Percentiles rank a stretch among this genome's conserved stretches.
These are phyloP conservation scores for Nowickia ferox DNA, from an alignment of 2,888 invertebrate species.

Conservation along the genomic window DNA sequence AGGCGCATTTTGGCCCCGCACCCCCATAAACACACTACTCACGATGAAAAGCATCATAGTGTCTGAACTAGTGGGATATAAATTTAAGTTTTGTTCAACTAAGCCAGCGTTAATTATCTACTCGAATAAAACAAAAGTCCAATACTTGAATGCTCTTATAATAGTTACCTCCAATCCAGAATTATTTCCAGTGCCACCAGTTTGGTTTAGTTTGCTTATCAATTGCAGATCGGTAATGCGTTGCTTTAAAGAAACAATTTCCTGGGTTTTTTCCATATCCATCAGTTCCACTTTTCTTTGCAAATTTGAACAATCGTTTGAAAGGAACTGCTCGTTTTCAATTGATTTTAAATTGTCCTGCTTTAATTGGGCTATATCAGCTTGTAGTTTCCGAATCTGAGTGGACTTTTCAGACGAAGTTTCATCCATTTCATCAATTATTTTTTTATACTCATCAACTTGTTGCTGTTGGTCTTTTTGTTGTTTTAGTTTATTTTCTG, in stretches of 20 bases:
- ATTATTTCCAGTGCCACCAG: conserved; percentile 45
- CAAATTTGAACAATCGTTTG: conserved; percentile 73
- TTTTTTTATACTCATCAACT: conserved; percentile 77
- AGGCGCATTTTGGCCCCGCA: too few relatives aligned
- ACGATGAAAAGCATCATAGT: too few relatives aligned
- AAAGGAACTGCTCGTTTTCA: conserved; percentile 72
- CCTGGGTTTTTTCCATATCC: conserved; percentile 76
- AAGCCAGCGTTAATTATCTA: too few relatives aligned
- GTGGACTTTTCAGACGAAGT: conserved; percentile 72
- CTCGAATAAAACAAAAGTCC: too few relatives aligned
- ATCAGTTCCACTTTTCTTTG: conserved; percentile 74
- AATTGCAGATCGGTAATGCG: conserved; percentile 74
- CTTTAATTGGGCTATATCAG: conserved; percentile 74
- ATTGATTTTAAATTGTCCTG: conserved; percentile 66
- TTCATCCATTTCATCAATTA: conserved; percentile 80
- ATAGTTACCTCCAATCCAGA: conserved; percentile 56
- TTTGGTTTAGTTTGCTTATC: conserved; percentile 67
- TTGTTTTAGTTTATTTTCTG: conserved; percentile 66
- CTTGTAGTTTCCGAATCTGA: conserved; percentile 72
- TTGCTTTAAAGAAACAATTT: conserved; percentile 75
- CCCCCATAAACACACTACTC: too few relatives aligned
- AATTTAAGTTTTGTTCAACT: too few relatives aligned
- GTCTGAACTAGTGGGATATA: too few relatives aligned
- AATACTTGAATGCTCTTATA: too few relatives aligned
- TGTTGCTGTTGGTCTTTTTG: conserved; percentile 74